Evolutionary conservation across 2,113 vertebrate species (phyloP).

Genomic region (Serranochromis macrocephalus): DNA sequence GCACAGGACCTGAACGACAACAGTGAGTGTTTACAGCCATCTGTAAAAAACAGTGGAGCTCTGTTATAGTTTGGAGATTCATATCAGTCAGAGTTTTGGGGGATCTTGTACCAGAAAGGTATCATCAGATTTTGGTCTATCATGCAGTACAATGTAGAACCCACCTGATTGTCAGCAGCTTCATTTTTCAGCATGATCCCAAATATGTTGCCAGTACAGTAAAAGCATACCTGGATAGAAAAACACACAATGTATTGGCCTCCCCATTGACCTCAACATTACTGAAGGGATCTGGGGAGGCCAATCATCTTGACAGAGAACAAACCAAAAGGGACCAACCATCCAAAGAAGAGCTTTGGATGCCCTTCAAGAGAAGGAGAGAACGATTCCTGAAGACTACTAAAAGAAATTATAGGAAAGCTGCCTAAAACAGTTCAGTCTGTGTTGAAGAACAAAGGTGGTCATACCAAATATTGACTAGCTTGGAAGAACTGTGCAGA

Average conservation of each 20-base stretch:
- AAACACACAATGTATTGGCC: not conserved
- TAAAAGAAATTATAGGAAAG: not conserved
- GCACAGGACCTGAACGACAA: not conserved
- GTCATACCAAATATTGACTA: not conserved
- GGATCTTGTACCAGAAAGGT: not conserved
- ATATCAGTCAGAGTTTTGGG: not conserved
- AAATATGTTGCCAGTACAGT: not conserved
- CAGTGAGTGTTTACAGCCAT: not conserved
- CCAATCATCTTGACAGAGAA: not conserved
- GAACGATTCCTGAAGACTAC: not conserved
- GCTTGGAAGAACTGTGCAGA: not conserved
- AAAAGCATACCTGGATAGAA: not conserved
- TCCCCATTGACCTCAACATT: not conserved
- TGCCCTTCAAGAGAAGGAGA: not conserved
- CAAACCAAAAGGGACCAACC: not conserved
- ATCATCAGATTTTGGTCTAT: not conserved
- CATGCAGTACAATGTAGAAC: not conserved
- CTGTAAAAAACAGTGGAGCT: not conserved
- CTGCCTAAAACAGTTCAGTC: not conserved
- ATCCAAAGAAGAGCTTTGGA: not conserved
- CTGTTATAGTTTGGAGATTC: not conserved
- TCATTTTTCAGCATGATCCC: not conserved
- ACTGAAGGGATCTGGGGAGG: not conserved
- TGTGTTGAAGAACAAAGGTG: not conserved
- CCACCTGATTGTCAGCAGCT: rapidly evolving